Evolutionary conservation across 2,113 vertebrate genomes (phyloP), one percentile per base, ranked within the genome.

Genomic region (Rana temporaria): DNA sequence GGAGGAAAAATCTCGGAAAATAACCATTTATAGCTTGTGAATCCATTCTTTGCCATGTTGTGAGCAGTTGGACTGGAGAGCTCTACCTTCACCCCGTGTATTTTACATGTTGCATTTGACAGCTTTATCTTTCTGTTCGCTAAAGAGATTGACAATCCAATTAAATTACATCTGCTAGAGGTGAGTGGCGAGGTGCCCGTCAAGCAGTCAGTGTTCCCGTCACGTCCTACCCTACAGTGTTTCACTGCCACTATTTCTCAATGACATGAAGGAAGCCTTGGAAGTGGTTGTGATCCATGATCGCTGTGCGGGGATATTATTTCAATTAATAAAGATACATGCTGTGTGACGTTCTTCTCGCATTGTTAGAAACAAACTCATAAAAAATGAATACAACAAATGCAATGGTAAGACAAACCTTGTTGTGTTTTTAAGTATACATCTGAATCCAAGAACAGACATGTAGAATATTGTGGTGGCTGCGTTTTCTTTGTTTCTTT

Each of bases 161-260:
- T 82, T 82, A 82, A 82, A 75, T 82, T 66, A 72, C 79, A 82
- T 65, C 62, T 82, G 80, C 70, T 74, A 67, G 80, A 82, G 70
- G 70, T 82, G 48, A 75, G 80, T 75, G 79, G 53, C 65, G 69
- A 30, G 79, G 42, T 82, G 59, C 38, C 68, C 38, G 16, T 62
- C 48, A 75, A 42, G 30, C 42, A 56, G 71, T 42, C 63, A 42
- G 70, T 66, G 63, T 70, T 66, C 57, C 34, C 32, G 1, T 82
- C 38, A 75, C 69, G 16, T 55, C 42, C 30, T 26, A 34, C 71
- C 71, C 56, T 56, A 79, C 19, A 69, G 55, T 79, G 78, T 66
- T 65, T 55, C 34, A 82, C 42, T 38, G 32, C 8, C 52, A 24
- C 55, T 56, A 82, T 75, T 64, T 64, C 56, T 81, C 22, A 80